A percentile compares a stretch with the other conserved stretches of the same genome.
phyloP scores from a whole-genome alignment of 2,113 vertebrate species.

The Rhadina sibilatrix region DNA sequence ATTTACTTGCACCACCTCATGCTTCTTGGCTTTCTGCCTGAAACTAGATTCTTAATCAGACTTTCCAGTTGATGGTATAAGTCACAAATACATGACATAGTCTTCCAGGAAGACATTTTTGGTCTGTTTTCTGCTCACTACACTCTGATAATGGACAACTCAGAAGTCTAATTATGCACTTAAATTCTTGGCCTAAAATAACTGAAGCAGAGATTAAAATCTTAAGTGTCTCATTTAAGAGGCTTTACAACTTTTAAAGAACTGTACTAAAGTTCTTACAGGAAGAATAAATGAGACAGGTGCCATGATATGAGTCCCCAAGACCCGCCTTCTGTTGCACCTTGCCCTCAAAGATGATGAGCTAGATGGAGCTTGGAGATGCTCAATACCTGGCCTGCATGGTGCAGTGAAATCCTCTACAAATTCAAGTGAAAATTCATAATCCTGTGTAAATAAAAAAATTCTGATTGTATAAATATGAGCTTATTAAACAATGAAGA shows the following conservation, averaged over 20 bases:
- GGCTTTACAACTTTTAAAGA: background rate
- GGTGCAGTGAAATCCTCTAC: background rate
- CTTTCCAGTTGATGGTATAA: background rate
- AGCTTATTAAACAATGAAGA: background rate
- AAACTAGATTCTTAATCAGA: background rate
- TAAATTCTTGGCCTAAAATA: background rate
- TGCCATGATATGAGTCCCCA: background rate
- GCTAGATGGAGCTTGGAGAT: background rate
- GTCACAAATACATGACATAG: background rate
- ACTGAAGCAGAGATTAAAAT: background rate
- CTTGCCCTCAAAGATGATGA: background rate
- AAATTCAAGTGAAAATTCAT: background rate
- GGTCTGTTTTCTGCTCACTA: background rate
- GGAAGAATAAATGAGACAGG: background rate
- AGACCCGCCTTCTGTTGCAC: accelerated
- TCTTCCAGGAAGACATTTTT: background rate
- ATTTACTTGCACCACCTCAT: background rate
- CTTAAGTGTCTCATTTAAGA: background rate
- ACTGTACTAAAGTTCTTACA: background rate
- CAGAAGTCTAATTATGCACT: background rate
- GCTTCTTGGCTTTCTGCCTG: background rate
- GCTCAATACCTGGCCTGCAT: background rate
- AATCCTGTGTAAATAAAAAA: background rate
- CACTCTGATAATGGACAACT: background rate
- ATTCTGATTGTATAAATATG: background rate